Base-by-base conservation (phyloP, 23 tunicate genomes). In the Halocynthia roretzi region DNA sequence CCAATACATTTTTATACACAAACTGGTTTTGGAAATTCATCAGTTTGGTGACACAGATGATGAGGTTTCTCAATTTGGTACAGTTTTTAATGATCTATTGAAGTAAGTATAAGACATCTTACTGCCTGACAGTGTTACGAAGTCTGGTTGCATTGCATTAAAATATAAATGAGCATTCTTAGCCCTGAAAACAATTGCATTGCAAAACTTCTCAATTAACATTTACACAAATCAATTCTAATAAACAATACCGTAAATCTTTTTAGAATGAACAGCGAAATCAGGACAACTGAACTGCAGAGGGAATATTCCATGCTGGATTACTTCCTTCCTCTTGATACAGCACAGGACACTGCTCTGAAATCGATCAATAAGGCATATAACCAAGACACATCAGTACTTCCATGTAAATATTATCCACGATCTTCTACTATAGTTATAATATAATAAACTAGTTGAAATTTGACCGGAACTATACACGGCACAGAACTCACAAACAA, bases 1-100 rank as follows among this genome's bases (percentile, higher is more conserved):
- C 6, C 92, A 86, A 69, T 86, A 86, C 66, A 62, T 86, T 57
- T 81, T 55, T 54, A 76, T 86, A 15, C 92, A 86, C 82, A 86
- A 86, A 48, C 72, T 86, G 72, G 51, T 81, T 52, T 70, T 84
- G 20, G 92, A 86, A 63, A 51, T 86, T 12, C 60, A 69, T 23
- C 31, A 62, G 56, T 76, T 81, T 51, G 85, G 73, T 7, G 53
- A 52, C 50, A 81, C 82, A 10, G 92, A 86, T 10, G 80, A 51
- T 17, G 84, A 81, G 7, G 82, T 81, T n/a, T 74, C 83, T 10
- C 65, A 60, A 71, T 86, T 86, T 67, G 50, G 56, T 54, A 22
- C 78, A 52, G 63, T 64, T 40, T 20, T 50, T 53, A 53, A 56
- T 19, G 56, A 74, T 10, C 9, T 74, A 5, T 22, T 54, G 21